A percentile compares a stretch with the other conserved stretches of the same genome.
phyloP scores from a whole-genome alignment of 2,888 invertebrate genomes.

The Callyntrura guangdongensis region DNA sequence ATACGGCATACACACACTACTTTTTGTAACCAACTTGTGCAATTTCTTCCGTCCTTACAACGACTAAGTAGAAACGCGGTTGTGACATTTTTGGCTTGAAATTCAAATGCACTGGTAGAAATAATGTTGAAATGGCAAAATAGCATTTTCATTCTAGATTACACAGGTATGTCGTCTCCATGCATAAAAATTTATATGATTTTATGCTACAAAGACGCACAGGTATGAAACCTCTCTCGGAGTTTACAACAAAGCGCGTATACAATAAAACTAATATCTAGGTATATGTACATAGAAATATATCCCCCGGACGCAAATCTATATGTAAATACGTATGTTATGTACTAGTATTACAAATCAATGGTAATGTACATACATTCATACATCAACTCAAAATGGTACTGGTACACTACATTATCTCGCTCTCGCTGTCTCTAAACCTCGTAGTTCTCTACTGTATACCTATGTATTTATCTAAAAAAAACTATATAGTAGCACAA shows the following conservation, averaged over 20 bases:
- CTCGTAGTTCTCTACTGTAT: neutral
- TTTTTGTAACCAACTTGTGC: constrained; percentile 34
- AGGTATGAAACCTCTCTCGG: neutral
- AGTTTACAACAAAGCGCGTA: neutral
- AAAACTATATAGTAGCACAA: neutral
- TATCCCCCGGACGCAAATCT: neutral
- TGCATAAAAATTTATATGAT: constrained; percentile 33
- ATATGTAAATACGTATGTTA: no score
- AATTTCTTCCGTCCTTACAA: constrained; percentile 2
- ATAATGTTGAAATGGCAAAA: constrained; percentile 37
- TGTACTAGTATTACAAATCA: constrained; percentile 48
- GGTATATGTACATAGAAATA: no score
- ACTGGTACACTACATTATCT: neutral
- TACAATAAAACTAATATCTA: neutral
- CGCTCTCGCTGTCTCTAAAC: neutral
- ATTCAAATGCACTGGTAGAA: constrained; percentile 33
- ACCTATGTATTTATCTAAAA: neutral
- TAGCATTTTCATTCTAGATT: constrained; percentile 1
- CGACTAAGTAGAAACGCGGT: neutral
- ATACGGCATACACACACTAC: neutral
- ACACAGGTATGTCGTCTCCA: constrained; percentile 33
- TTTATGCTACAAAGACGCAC: neutral
- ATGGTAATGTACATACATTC: constrained; percentile 45
- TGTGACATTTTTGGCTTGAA: constrained; percentile 51
- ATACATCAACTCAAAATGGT: neutral